Evolutionary conservation across 2,797 vertebrate species (phyloP).

Genomic region (Euphonia xanthogaster): DNA sequence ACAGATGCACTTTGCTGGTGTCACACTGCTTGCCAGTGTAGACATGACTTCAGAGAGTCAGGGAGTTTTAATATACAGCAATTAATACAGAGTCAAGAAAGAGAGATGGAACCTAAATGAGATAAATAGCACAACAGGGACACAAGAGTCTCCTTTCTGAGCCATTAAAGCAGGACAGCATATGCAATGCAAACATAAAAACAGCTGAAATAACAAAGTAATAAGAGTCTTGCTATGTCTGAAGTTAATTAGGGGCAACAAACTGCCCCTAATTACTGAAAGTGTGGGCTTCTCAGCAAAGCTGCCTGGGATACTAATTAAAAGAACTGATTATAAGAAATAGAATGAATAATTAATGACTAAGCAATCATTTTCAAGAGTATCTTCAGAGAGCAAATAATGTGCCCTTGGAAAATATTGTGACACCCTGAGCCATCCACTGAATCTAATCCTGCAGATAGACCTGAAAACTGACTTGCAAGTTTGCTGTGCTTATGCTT

Average conservation of each 20-base stretch:
- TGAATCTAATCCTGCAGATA: neutral
- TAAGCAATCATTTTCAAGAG: slow-evolving; percentile 14
- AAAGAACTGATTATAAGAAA: slow-evolving; percentile 48
- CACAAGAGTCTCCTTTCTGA: neutral
- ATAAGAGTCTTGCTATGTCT: neutral
- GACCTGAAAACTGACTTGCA: neutral
- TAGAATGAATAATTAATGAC: slow-evolving; percentile 58
- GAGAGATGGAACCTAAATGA: neutral
- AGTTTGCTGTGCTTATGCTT: neutral
- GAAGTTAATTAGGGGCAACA: slow-evolving; percentile 59
- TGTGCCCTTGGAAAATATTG: slow-evolving; percentile 41
- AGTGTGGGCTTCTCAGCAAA: slow-evolving; percentile 26
- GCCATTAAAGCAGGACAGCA: slow-evolving; percentile 10
- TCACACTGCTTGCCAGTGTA: neutral
- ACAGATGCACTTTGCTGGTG: neutral
- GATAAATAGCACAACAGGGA: neutral
- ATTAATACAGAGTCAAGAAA: neutral
- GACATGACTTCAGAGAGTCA: neutral
- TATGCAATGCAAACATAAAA: slow-evolving; percentile 14
- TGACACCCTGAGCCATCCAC: neutral
- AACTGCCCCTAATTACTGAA: slow-evolving; percentile 48
- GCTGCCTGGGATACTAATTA: slow-evolving; percentile 49
- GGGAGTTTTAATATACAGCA: neutral
- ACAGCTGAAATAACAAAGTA: slow-evolving; percentile 11
- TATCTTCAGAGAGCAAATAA: slow-evolving; percentile 39